Base-by-base conservation (phyloP, 2,888 invertebrate species). In the Pachycephus smyrnensis region DNA sequence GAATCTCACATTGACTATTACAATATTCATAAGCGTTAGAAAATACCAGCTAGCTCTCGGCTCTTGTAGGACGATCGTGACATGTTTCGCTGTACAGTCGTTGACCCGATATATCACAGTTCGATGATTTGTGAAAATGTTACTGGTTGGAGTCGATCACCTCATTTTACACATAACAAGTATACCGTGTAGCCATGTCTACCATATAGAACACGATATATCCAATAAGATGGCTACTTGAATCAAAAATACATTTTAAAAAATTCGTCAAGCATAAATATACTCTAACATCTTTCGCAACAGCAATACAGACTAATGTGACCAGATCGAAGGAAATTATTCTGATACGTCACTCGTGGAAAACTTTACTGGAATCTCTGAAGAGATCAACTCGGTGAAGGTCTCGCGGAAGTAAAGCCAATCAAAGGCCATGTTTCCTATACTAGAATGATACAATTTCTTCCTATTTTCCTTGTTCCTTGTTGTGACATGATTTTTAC, bases 11-110 rank as follows among this genome's bases (percentile, higher is more conserved):
- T 73, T 40, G 79, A 68, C 76, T 76, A 76, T 79, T 79, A 79
- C 79, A 79, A 79, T 76, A 77, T 79, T 79, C 79, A 79, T 79
- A 79, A 79, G 79, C 76, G 79, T 73, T 79, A 76, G 76, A 76
- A 79, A 76, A 79, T 76, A 71, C 74, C 74, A 36, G 69, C 74
- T 36, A 23, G 32, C 32, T 35, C 73, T 76, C 73, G 76, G 36
- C 36, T 76, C 76, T 77, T 74, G 69, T 37, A 76, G 79, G 76
- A 36, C 79, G 76, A 79, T 79, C 79, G 79, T 79, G 79, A 79
- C 79, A 79, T 74, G 76, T 79, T 74, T 79, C 76, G 73, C 76
- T 76, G 79, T 68, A n/a, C 73, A 69, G 31, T 12, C 35, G 71
- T 71, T 33, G 71, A 71, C 33, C 71, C 71, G 12, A 71, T 12